phyloP scores from a whole-genome alignment of 2,797 vertebrate genomes.

The Tadarida brasiliensis region DNA sequence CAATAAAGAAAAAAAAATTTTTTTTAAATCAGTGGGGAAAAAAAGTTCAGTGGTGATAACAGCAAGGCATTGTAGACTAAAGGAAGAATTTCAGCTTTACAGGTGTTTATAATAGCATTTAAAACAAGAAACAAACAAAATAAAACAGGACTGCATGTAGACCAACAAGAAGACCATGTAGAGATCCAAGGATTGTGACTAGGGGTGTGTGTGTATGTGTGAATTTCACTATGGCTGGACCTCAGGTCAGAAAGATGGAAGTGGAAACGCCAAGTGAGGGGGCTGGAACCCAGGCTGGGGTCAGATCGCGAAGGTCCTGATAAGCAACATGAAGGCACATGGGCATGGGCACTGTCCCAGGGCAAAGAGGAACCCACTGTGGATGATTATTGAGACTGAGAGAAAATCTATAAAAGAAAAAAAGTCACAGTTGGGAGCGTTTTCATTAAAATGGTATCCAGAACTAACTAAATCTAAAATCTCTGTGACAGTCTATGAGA shows the following conservation, averaged over 20 bases:
- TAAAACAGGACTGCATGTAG: background rate
- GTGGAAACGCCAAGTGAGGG: background rate
- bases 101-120: background rate
- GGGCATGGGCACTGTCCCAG: background rate
- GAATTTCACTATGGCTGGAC: background rate
- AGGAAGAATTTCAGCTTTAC: background rate
- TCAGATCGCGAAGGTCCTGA: background rate
- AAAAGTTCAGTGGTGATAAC: background rate
- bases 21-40: no score
- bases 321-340: background rate
- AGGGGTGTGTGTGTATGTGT: no score
- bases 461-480: background rate
- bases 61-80: background rate
- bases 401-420: background rate
- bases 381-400: background rate
- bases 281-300: background rate
- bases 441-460: background rate
- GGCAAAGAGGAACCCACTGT: background rate
- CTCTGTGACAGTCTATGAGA: fast-evolving
- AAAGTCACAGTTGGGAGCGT: background rate
- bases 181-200: background rate
- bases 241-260: background rate
- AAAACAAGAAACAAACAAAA: background rate
- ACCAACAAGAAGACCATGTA: background rate
- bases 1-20: no score